Evolutionary conservation across 2,888 invertebrate species (phyloP), one percentile per base, ranked within the genome.

Genomic region (Drosophila dives): DNA sequence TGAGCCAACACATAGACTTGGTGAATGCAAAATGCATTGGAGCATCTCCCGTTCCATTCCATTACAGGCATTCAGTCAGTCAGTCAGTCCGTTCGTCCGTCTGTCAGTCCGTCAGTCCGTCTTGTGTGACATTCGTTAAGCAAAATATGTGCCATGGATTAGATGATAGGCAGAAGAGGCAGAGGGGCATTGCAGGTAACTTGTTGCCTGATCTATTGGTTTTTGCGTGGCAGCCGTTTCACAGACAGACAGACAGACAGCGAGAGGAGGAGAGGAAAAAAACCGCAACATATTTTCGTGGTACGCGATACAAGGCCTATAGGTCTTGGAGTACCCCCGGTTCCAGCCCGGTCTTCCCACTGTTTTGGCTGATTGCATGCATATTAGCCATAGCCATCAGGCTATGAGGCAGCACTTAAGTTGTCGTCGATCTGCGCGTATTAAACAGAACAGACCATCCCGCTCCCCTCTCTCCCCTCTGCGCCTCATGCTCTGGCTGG

Each of bases 201-300:
- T 77, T 75, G 55, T 74, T 80, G 84, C 82, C 84, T 85, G 88
- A 86, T 89, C 87, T 89, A 86, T 86, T 87, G 86, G 89, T 85
- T 86, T 78, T 86, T 86, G 84, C 86, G 86, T 89, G 89, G 85
- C 78, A 76, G 64, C 67, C 83, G 80, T 81, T 82, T 81, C 67
- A 75, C 72, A 80, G 15, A 62, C 59, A 58, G 33, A n/a, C 42
- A 53, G 20, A 34, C 20, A 48, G 38, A 23, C 36, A 56, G 15
- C 5, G 26, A 20, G 26, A 20, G 45, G 15, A 45, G 45, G 15
- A 45, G 29, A 34, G 45, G 11, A 59, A 23, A 58, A 75, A 77
- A 73, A 73, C 69, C 72, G 72, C 71, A 84, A 84, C 78, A 75
- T 84, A 81, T 87, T 89, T 86, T 89, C 83, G 83, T 85, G 87